Base-by-base conservation (phyloP, 2,888 invertebrate species). In the Penaeus monodon region DNA sequence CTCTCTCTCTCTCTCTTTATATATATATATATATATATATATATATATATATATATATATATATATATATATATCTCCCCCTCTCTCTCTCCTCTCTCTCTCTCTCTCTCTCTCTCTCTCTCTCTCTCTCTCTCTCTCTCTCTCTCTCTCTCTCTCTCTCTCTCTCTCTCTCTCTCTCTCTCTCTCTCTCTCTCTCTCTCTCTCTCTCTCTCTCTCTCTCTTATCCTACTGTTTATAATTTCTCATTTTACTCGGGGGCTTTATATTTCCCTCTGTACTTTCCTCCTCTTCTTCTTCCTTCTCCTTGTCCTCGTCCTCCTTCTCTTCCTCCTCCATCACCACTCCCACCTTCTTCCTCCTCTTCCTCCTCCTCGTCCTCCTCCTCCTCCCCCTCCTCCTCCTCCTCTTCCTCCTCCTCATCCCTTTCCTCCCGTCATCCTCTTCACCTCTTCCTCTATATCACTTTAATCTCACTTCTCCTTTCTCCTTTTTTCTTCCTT, bases 101-200 rank as follows among this genome's bases (percentile, higher is more conserved):
- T 64, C 63, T 49, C n/a, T 27, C 27, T 27, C 64, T 33, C 12
- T 29, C 65, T 29, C 57, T 80, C 80, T 64, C 63, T 27, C n/a
- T 64, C 20, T 64, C 80, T 64, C 33, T 29, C n/a, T 44, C 49
- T 29, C 78, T 29, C 49, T 27, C 63, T 29, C 65, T 63, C 8
- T 27, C 65, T 38, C 80, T 29, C 27, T 22, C 65, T 38, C 29
- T 79, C 29, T 27, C 29, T 22, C 79, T 49, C 38, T 38, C 38
- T 38, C 38, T n/a, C 27, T 29, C 8, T 29, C 10, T 27, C 27
- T 24, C 14, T 38, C 38, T 22, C 29, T 74, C 33, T n/a, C 74
- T 74, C 74, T n/a, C 74, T 74, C 74, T n/a, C 74, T 74, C 74
- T n/a, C 74, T 74, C 74, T 74, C 74, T 74, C 74, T 74, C 74